A percentile compares a stretch with the other conserved stretches of the same genome.
Evolutionary conservation across 2,797 vertebrate genomes (phyloP).

Genomic region (Gallirallus australis): DNA sequence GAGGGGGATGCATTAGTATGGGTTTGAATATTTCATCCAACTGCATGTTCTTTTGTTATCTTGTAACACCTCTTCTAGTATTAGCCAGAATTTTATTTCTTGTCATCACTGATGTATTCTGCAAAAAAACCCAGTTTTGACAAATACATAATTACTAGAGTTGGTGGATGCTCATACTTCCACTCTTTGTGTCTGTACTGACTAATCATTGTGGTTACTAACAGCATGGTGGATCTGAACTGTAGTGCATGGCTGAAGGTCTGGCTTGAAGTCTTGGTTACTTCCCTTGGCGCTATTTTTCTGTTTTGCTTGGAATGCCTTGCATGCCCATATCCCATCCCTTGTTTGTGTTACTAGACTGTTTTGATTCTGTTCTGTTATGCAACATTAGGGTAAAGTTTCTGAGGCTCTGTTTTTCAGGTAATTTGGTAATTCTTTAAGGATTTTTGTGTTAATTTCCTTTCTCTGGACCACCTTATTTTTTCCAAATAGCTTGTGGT

Average conservation of each 20-base stretch:
- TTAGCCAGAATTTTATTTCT: neutral
- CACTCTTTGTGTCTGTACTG: neutral
- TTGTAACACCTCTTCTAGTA: neutral
- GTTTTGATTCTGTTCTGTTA: neutral
- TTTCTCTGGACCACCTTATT: neutral
- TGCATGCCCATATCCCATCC: neutral
- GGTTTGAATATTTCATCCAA: neutral
- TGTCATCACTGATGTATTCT: neutral
- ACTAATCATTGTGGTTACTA: slow-evolving; percentile 34
- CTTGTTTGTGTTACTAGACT: neutral
- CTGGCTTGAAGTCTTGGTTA: neutral
- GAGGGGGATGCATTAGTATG: neutral
- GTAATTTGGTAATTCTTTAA: neutral
- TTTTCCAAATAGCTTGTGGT: neutral
- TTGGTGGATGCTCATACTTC: neutral
- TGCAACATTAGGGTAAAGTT: neutral
- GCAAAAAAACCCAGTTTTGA: neutral
- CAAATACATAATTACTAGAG: neutral
- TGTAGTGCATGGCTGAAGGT: neutral
- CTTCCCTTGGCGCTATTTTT: neutral
- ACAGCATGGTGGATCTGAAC: slow-evolving; percentile 12
- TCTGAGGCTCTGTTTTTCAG: neutral
- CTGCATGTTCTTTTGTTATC: neutral
- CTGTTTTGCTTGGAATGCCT: neutral
- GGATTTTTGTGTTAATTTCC: neutral